phyloP scores from a whole-genome alignment of 2,113 vertebrate genomes.

The Indri indri region DNA sequence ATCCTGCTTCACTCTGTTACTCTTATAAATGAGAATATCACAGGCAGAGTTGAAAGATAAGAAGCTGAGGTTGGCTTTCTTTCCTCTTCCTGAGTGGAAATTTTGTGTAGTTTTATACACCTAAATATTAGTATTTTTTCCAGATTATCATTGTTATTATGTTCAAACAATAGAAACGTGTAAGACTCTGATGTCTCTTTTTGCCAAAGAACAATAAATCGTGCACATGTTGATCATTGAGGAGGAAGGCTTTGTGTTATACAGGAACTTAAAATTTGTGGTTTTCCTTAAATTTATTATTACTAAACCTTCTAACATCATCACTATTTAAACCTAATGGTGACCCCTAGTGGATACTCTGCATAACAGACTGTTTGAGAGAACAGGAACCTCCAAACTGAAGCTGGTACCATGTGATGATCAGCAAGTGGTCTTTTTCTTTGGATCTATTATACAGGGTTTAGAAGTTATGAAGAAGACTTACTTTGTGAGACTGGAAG shows the following conservation, averaged over 20 bases:
- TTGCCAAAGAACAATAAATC: background rate
- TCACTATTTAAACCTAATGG: conserved; percentile 56
- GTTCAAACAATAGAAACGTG: background rate
- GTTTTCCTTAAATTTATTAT: background rate
- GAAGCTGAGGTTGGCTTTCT: background rate
- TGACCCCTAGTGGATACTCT: conserved; percentile 71
- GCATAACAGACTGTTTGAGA: background rate
- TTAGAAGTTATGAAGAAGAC: background rate
- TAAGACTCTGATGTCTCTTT: background rate
- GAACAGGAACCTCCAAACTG: background rate
- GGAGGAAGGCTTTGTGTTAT: conserved; percentile 12
- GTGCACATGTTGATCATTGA: background rate
- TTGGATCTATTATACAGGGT: background rate
- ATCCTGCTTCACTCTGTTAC: background rate
- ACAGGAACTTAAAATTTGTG: conserved; percentile 4
- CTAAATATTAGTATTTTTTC: background rate
- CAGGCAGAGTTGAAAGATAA: conserved; percentile 15
- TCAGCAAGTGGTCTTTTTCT: background rate
- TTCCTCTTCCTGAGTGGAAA: conserved; percentile 11
- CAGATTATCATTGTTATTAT: background rate
- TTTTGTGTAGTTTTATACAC: background rate
- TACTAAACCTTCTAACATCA: background rate
- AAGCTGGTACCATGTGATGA: background rate
- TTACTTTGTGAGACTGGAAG: background rate
- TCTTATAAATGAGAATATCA: background rate